phyloP scores from a whole-genome alignment of 2,888 invertebrate species.

The Polylopha cassiicola region DNA sequence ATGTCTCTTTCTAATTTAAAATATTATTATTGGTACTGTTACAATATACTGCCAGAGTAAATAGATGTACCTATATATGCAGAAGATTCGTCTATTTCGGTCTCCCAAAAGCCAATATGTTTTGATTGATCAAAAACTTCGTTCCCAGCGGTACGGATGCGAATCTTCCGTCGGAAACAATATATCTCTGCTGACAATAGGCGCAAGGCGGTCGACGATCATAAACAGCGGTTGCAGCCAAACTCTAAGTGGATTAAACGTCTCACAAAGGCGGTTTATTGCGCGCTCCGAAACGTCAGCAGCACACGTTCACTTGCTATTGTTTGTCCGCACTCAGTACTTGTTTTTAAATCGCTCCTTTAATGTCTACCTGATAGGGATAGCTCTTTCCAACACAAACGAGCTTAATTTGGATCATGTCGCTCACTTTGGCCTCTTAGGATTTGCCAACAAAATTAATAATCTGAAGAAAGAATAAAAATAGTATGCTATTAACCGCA shows the following conservation, averaged over 20 bases:
- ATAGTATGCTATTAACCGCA: background rate
- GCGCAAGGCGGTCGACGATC: constrained; percentile 37
- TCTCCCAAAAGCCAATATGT: constrained; percentile 25
- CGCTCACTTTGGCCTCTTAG: constrained; percentile 31
- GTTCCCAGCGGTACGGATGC: constrained; percentile 25
- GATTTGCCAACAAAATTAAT: constrained; percentile 10
- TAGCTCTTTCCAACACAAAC: constrained; percentile 34
- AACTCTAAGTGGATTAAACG: constrained; percentile 69
- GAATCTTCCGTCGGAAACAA: constrained; percentile 43
- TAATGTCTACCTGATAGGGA: constrained; percentile 26
- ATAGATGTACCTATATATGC: no score
- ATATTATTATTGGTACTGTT: no score
- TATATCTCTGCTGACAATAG: constrained; percentile 50
- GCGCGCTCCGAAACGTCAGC: constrained; percentile 43
- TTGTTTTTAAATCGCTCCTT: constrained; percentile 30
- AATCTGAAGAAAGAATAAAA: background rate
- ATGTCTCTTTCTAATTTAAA: no score
- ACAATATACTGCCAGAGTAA: no score
- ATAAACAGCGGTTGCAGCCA: constrained; percentile 47
- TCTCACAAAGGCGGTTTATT: constrained; percentile 60
- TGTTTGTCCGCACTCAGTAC: constrained; percentile 40
- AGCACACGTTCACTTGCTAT: constrained; percentile 42
- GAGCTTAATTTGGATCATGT: constrained; percentile 43
- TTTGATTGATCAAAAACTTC: constrained; percentile 29
- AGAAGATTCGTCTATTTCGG: no score